Conservation (phyloP, 2,888 invertebrate genomes). For the Phaedon cochleariae region DNA sequence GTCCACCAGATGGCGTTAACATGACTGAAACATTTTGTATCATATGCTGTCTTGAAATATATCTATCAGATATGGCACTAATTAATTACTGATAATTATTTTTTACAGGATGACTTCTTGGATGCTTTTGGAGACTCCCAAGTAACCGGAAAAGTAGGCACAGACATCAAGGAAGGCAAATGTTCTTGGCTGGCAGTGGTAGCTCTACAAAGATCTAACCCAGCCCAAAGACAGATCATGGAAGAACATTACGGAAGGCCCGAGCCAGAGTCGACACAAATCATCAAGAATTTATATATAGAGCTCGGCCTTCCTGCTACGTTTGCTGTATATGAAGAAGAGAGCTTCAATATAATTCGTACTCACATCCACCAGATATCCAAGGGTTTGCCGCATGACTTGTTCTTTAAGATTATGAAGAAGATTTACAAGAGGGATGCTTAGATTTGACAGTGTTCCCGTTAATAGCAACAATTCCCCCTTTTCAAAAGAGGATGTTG, state of each 20-base stretch:
- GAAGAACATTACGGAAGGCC: slow-evolving; percentile 79
- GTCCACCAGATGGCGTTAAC: too few species aligned
- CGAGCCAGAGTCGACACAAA: slow-evolving; percentile 72
- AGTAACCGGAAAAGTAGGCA: slow-evolving; percentile 88
- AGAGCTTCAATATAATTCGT: slow-evolving; percentile 81
- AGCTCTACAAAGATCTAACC: slow-evolving; percentile 81
- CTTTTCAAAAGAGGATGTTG: too few species aligned
- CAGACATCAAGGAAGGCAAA: slow-evolving; percentile 95
- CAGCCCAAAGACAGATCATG: slow-evolving; percentile 76
- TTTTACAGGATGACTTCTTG: slow-evolving; percentile 86
- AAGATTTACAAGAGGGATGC: slow-evolving; percentile 80
- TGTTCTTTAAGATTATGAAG: slow-evolving; percentile 84
- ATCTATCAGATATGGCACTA: too few species aligned
- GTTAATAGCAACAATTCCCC: background rate
- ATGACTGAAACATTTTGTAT: too few species aligned
- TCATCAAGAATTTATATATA: slow-evolving; percentile 79
- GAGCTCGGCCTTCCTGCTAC: slow-evolving; percentile 79
- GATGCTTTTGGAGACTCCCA: slow-evolving; percentile 90
- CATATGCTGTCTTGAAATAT: too few species aligned
- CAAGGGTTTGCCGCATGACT: slow-evolving; percentile 79
- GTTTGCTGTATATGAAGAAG: slow-evolving; percentile 83
- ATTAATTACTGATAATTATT: too few species aligned
- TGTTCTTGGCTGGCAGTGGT: slow-evolving; percentile 95
- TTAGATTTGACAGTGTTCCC: slow-evolving; percentile 49
- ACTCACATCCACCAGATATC: slow-evolving; percentile 87